A percentile compares a stretch with the other conserved stretches of the same genome.
These are phyloP conservation scores for Theocolax elegans DNA, from an alignment of 1,140 invertebrate genomes.

Conservation along the genomic window DNA sequence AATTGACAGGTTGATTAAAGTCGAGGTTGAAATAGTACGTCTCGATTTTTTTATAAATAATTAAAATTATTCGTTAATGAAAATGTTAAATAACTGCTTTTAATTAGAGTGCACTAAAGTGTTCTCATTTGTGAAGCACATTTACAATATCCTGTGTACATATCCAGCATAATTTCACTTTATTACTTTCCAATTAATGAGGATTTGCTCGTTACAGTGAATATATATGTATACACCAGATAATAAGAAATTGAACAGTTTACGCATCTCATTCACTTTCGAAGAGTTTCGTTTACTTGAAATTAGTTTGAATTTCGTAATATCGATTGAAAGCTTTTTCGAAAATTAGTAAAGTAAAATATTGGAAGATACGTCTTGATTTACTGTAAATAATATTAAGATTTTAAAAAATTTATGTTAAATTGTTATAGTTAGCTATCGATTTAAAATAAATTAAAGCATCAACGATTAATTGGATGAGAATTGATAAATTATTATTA, in stretches of 20 bases:
- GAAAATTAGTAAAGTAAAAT: neutral
- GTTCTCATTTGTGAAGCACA: conserved; percentile 13
- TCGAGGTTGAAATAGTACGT: neutral
- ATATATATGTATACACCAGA: neutral
- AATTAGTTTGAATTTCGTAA: neutral
- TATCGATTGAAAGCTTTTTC: neutral
- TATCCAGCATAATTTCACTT: conserved; percentile 23
- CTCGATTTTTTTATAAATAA: conserved; percentile 5
- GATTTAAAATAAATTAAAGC: no score
- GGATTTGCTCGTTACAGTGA: conserved; percentile 28
- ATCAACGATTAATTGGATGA: no score
- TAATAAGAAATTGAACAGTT: conserved; percentile 22
- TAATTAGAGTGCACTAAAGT: conserved; percentile 27
- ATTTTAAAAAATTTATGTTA: no score
- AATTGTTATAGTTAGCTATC: no score
- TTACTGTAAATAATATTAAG: no score
- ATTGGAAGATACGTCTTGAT: no score
- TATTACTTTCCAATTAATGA: conserved; percentile 34
- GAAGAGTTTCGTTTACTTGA: neutral
- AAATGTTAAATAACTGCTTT: conserved; percentile 26
- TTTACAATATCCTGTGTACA: conserved; percentile 7
- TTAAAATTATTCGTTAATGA: neutral
- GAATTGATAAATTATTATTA: no score
- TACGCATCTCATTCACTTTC: neutral
- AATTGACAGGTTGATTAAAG: conserved; percentile 8